Evolutionary conservation across 2,888 invertebrate genomes (phyloP).

Genomic region (Lottia scabra): DNA sequence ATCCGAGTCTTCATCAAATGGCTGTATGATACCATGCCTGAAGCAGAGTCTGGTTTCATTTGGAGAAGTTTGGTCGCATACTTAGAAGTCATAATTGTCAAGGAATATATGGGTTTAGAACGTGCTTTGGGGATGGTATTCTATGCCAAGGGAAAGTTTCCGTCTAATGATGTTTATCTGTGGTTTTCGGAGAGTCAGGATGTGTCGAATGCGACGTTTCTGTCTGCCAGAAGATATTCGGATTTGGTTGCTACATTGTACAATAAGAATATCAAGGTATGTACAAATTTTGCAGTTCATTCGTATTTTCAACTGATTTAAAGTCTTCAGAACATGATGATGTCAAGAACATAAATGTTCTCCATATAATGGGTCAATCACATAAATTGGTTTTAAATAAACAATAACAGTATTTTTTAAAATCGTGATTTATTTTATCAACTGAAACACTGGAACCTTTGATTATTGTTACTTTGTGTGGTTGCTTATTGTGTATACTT

Average conservation of each 20-base stretch:
- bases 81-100: conserved; percentile 55
- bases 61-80: conserved; percentile 60
- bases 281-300: not conserved
- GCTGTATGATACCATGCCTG: conserved; percentile 68
- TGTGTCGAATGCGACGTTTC: conserved; percentile 54
- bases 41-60: conserved; percentile 49
- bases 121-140: conserved; percentile 55
- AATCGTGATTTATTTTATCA: no score
- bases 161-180: conserved; percentile 51
- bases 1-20: conserved; percentile 57
- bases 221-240: conserved; percentile 53
- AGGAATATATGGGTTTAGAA: conserved; percentile 57
- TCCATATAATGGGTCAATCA: no score
- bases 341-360: no score
- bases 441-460: no score
- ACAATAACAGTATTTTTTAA: no score
- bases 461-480: no score
- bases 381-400: no score
- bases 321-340: no score
- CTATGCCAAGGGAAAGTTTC: conserved; percentile 55
- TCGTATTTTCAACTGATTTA: no score
- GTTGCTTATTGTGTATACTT: no score
- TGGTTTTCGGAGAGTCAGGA: conserved; percentile 58
- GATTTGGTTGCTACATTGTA: conserved; percentile 49
- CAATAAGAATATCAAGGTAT: conserved; percentile 36